Evolutionary conservation across 2,113 vertebrate species (phyloP).

Genomic region (Poecile atricapillus): DNA sequence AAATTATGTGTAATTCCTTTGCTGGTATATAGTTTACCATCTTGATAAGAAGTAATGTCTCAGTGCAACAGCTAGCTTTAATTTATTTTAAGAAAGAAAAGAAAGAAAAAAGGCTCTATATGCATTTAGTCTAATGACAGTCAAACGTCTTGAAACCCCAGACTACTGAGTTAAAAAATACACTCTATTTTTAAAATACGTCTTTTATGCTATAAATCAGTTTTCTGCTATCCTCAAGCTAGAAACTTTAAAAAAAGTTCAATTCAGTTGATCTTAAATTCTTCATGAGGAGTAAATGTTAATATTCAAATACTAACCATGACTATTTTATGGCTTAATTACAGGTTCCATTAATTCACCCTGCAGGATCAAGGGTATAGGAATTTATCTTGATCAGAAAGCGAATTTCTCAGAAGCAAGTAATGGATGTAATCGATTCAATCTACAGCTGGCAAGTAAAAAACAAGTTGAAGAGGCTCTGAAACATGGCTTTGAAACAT

Average conservation of each 20-base stretch:
- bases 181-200: neutral
- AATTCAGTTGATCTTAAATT: neutral
- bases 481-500: constrained; percentile 82
- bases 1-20: neutral
- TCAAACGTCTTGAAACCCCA: neutral
- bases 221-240: neutral
- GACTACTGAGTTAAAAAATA: neutral
- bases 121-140: neutral
- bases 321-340: constrained; percentile 47
- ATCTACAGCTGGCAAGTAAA: constrained; percentile 77
- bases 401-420: constrained; percentile 78
- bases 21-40: neutral
- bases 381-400: constrained; percentile 47
- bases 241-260: neutral
- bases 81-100: neutral
- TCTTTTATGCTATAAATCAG: neutral
- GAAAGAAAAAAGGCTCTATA: neutral
- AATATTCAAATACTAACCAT: neutral
- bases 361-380: constrained; percentile 79
- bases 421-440: constrained; percentile 70
- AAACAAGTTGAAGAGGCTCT: constrained; percentile 75
- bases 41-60: neutral
- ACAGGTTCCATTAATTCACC: constrained; percentile 55
- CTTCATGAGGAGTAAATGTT: neutral
- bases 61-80: neutral